A percentile compares a stretch with the other conserved stretches of the same genome.
Conservation (phyloP, 2,797 vertebrate species). For the Megalops cyprinoides region DNA sequence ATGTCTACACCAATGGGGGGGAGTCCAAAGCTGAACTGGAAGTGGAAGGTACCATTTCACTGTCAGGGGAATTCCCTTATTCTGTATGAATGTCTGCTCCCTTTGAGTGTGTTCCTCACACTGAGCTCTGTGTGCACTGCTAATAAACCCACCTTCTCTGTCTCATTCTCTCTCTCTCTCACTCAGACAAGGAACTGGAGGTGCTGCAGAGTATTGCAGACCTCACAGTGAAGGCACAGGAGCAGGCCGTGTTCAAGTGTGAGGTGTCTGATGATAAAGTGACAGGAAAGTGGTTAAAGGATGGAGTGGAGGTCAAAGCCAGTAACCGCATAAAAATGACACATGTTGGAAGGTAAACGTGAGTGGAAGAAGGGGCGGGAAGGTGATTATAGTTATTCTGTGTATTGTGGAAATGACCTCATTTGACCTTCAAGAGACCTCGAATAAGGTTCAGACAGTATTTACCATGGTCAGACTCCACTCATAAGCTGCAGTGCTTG, state of each 20-base stretch:
- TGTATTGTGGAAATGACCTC: too few relatives aligned
- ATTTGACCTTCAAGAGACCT: too few relatives aligned
- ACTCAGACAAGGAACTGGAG: constrained; percentile 85
- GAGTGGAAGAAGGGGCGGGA: neutral
- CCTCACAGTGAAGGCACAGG: constrained; percentile 82
- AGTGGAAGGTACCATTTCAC: constrained; percentile 80
- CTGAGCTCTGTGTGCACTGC: neutral
- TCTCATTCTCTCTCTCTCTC: neutral
- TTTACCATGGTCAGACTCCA: too few relatives aligned
- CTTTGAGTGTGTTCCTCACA: neutral
- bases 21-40: constrained; percentile 87
- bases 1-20: constrained; percentile 82
- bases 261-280: constrained; percentile 93
- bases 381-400: neutral
- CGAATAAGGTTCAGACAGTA: too few relatives aligned
- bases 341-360: constrained; percentile 82
- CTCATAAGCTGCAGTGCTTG: too few relatives aligned
- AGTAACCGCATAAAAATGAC: constrained; percentile 82
- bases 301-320: constrained; percentile 82
- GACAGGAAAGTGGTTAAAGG: constrained; percentile 88
- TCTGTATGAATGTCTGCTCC: constrained; percentile 23
- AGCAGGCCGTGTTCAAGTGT: constrained; percentile 89
- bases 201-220: constrained; percentile 88
- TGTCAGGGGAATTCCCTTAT: constrained; percentile 47
- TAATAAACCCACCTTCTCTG: neutral